phyloP scores from a whole-genome alignment of 2,797 vertebrate genomes.

The Rhinoraja longicauda region DNA sequence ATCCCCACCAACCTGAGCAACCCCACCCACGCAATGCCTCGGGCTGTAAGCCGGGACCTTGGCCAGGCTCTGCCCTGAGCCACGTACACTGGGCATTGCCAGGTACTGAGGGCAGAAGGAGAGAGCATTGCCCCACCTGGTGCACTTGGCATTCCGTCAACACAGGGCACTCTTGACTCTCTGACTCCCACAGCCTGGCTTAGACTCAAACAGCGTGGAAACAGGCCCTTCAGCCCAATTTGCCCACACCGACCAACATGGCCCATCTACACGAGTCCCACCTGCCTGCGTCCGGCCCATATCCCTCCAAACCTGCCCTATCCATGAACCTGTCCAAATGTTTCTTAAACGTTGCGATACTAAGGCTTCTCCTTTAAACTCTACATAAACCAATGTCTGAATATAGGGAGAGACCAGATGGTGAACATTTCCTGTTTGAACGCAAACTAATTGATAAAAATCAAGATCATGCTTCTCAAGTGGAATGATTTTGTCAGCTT shows the following conservation, averaged over 20 bases:
- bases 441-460: neutral
- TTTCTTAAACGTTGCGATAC: too few relatives aligned
- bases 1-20: neutral
- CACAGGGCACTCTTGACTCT: too few relatives aligned
- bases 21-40: neutral
- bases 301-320: too few relatives aligned
- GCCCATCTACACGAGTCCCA: too few relatives aligned
- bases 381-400: neutral
- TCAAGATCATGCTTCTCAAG: neutral
- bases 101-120: neutral
- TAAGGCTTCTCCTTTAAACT: neutral
- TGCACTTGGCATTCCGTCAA: neutral
- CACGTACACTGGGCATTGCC: neutral
- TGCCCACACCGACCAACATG: too few relatives aligned
- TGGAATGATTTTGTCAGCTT: conserved; percentile 4
- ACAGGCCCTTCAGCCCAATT: too few relatives aligned
- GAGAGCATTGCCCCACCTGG: neutral
- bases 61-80: neutral
- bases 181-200: too few relatives aligned
- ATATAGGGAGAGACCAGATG: neutral
- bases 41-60: neutral
- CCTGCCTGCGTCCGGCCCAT: too few relatives aligned
- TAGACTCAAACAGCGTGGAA: too few relatives aligned
- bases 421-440: neutral
- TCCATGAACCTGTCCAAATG: too few relatives aligned